Evolutionary conservation across 37 sponge, comb jelly and placozoan species (phyloP).

Genomic region (Dysidea cf. avara): DNA sequence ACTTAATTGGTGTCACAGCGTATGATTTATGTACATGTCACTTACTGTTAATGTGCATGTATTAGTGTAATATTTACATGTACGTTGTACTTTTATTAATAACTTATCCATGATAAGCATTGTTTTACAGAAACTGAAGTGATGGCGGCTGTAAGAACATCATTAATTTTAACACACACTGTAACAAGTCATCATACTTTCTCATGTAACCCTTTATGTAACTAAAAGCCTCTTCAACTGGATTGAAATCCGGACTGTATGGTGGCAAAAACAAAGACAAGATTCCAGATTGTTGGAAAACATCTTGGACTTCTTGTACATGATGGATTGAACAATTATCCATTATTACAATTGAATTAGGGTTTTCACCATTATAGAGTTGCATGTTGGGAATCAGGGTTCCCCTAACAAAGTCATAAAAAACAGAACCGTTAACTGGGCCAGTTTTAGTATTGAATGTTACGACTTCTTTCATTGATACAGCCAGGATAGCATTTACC

Average conservation of each 20-base stretch:
- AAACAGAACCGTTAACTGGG: conserved; percentile 9
- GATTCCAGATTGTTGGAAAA: conserved; percentile 3
- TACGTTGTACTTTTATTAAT: no score
- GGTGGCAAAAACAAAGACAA: conserved; percentile 20
- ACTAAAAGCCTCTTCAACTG: conserved; percentile 20
- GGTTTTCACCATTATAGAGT: conserved; percentile 8
- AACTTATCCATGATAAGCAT: no score
- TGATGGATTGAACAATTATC: conserved; percentile 36
- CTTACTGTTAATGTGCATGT: no score
- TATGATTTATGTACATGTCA: no score
- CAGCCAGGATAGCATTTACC: conserved; percentile 16
- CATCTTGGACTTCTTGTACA: conserved; percentile 16
- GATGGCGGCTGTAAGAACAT: no score
- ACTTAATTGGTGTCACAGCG: no score
- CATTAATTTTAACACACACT: no score
- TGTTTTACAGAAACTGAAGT: no score
- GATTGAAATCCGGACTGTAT: conserved; percentile 28
- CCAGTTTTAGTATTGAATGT: background rate
- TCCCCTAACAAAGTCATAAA: conserved; percentile 19
- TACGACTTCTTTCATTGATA: conserved; percentile 19
- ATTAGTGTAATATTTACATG: no score
- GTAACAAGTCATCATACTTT: conserved; percentile 27
- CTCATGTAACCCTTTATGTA: conserved; percentile 25
- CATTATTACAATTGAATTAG: conserved; percentile 8
- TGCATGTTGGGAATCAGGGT: conserved; percentile 16